A percentile compares a stretch with the other conserved stretches of the same genome.
phyloP scores from a whole-genome alignment of 2,888 invertebrate species.

The Adela reaumurella region DNA sequence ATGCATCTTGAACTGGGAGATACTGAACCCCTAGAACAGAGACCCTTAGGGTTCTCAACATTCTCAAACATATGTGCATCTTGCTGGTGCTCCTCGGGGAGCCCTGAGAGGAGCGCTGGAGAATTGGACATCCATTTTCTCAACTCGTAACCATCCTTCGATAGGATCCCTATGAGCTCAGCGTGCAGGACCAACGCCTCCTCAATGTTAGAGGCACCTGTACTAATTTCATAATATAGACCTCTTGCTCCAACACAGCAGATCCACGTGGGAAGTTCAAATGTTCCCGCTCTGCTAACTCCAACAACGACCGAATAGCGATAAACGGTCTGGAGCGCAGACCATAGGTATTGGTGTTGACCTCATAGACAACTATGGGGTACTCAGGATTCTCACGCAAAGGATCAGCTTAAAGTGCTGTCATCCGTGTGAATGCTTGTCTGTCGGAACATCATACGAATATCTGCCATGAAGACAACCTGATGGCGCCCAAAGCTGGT shows the following conservation, averaged over 20 bases:
- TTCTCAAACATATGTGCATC: neutral
- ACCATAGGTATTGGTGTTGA: slow-evolving; percentile 1
- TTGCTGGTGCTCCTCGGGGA: slow-evolving; percentile 1
- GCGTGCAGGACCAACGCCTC: neutral
- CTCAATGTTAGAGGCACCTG: neutral
- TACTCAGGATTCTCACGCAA: slow-evolving; percentile 1
- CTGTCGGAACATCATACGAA: too few relatives aligned
- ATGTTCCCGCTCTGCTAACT: neutral
- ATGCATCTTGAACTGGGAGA: too few relatives aligned
- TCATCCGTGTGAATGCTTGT: slow-evolving; percentile 2
- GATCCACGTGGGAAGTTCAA: too few relatives aligned
- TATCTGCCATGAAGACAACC: slow-evolving; percentile 3
- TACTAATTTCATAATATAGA: neutral
- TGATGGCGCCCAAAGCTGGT: too few relatives aligned
- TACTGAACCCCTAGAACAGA: too few relatives aligned
- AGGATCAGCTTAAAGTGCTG: slow-evolving; percentile 4
- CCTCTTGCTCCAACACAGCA: neutral
- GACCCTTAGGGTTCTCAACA: too few relatives aligned
- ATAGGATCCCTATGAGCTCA: neutral
- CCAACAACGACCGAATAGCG: too few relatives aligned
- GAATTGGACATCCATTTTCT: too few relatives aligned
- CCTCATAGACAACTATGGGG: neutral
- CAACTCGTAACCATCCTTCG: neutral
- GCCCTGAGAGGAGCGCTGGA: too few relatives aligned
- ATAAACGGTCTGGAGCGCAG: slow-evolving; percentile 1